A percentile compares a stretch with the other conserved stretches of the same genome.
Conservation (phyloP, 2,797 vertebrate species). For the Agapornis canus region DNA sequence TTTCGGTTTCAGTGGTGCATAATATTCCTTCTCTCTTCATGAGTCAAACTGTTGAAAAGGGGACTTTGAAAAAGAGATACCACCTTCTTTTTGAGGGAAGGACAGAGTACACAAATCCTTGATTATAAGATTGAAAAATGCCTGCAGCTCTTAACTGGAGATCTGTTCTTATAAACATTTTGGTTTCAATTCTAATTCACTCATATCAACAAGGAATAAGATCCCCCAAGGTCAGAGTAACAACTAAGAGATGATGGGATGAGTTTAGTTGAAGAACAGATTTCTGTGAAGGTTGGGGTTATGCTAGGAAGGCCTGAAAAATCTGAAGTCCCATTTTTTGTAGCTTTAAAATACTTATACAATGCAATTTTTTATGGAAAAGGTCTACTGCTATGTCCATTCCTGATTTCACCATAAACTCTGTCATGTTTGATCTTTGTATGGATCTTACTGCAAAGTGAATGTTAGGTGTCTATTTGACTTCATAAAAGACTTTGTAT, state of each 20-base stretch:
- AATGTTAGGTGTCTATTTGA: neutral
- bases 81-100: neutral
- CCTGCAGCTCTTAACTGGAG: neutral
- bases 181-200: neutral
- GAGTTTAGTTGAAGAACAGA: neutral
- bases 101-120: neutral
- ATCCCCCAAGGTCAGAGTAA: neutral
- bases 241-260: neutral
- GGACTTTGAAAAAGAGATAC: neutral
- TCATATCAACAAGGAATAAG: neutral
- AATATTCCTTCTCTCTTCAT: neutral
- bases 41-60: neutral
- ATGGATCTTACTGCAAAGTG: neutral
- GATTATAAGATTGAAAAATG: neutral
- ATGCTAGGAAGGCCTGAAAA: neutral
- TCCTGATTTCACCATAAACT: neutral
- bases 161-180: neutral
- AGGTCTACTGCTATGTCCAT: neutral
- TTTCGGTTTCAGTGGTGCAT: neutral
- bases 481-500: neutral
- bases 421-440: neutral
- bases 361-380: neutral
- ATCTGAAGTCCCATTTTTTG: neutral
- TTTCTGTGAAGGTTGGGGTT: neutral
- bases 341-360: neutral